Conservation (phyloP, 92 coral and sea anemone species). For the Montipora capitata region DNA sequence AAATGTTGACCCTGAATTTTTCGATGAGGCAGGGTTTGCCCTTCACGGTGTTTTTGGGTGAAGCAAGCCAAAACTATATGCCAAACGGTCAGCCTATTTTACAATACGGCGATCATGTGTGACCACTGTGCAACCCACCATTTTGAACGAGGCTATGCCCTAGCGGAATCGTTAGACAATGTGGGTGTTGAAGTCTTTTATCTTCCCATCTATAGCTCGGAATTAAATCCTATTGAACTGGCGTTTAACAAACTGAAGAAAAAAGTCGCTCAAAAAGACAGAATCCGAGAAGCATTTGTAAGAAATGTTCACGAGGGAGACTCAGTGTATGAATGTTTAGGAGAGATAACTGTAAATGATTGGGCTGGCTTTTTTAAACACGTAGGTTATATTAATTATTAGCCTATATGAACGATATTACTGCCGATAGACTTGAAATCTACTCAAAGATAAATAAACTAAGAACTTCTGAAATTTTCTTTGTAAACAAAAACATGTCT, state of each 20-base stretch:
- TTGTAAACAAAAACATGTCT: neutral
- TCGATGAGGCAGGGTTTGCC: too few species aligned
- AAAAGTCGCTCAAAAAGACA: conserved; percentile 14
- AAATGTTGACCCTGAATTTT: too few species aligned
- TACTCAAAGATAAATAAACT: neutral
- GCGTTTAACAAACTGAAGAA: conserved; percentile 53
- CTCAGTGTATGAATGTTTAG: conserved; percentile 33
- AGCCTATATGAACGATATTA: neutral
- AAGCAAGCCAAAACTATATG: conserved; percentile 35
- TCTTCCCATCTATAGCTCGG: conserved; percentile 28
- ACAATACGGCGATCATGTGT: conserved; percentile 44
- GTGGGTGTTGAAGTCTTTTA: conserved; percentile 31
- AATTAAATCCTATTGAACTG: conserved; percentile 40
- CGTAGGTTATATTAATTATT: neutral
- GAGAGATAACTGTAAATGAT: conserved; percentile 13
- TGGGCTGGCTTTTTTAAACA: conserved; percentile 5
- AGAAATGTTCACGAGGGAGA: conserved; percentile 13
- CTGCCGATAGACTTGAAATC: neutral
- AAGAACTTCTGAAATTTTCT: neutral
- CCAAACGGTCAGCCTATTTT: conserved; percentile 56
- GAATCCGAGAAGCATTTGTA: neutral
- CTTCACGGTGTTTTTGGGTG: too few species aligned
- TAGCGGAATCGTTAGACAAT: conserved; percentile 44
- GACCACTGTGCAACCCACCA: conserved; percentile 56
- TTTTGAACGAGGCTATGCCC: neutral